Conservation (phyloP, 2,888 invertebrate species). For the Charanyca ferruginea region DNA sequence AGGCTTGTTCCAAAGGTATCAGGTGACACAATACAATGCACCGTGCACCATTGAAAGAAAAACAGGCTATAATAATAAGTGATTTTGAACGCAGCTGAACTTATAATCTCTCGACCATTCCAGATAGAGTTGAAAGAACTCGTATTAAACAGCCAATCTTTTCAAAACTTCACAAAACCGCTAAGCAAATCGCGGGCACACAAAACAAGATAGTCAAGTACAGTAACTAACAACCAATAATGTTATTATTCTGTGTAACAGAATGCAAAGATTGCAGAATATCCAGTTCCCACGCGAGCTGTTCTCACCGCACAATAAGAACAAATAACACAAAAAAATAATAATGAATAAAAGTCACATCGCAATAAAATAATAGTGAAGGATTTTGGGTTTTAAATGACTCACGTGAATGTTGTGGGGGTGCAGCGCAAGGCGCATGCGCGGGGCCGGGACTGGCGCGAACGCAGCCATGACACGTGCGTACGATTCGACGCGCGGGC, state of each 20-base stretch:
- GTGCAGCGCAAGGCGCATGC: slow-evolving; percentile 84
- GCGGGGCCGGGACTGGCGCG: slow-evolving; percentile 82
- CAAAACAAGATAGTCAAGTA: slow-evolving; percentile 60
- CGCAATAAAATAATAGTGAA: slow-evolving; percentile 6
- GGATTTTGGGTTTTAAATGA: slow-evolving; percentile 35
- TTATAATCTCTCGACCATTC: not conserved
- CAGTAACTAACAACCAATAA: slow-evolving; percentile 66
- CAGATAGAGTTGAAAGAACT: slow-evolving; percentile 19
- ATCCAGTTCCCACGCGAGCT: slow-evolving; percentile 81
- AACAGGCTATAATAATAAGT: slow-evolving; percentile 7
- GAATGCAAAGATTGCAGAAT: slow-evolving; percentile 85
- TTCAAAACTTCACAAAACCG: slow-evolving; percentile 32
- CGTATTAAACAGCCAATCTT: slow-evolving; percentile 10
- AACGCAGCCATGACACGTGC: slow-evolving; percentile 77
- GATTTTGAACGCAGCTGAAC: slow-evolving; percentile 10
- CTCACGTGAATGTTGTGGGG: slow-evolving; percentile 89
- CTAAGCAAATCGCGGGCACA: slow-evolving; percentile 35
- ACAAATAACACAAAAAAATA: slow-evolving; percentile 48
- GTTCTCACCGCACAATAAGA: slow-evolving; percentile 61
- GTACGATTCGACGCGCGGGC: slow-evolving; percentile 68
- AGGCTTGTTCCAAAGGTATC: slow-evolving; percentile 5
- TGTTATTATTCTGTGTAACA: slow-evolving; percentile 75
- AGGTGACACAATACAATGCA: slow-evolving; percentile 2
- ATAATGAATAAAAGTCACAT: slow-evolving; percentile 31
- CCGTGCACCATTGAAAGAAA: slow-evolving; percentile 4